phyloP scores from a whole-genome alignment of 2,797 vertebrate genomes.

The Phaenicophaeus curvirostris region DNA sequence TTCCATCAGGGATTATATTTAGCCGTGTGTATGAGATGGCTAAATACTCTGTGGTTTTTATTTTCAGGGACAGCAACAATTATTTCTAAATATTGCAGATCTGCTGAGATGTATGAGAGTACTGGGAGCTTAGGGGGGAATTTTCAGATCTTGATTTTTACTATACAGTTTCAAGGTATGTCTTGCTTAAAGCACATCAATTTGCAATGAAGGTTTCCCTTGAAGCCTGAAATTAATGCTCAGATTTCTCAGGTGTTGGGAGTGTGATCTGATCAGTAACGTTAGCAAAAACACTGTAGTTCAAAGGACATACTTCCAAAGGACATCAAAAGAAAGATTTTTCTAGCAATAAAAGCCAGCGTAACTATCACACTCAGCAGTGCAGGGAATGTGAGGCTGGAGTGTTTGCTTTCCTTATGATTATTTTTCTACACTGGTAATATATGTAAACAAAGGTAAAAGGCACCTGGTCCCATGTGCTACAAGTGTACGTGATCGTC shows the following conservation, averaged over 20 bases:
- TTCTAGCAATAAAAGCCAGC: background rate
- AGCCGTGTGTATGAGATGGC: background rate
- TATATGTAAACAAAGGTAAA: background rate
- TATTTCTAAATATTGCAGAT: background rate
- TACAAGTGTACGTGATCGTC: fast-evolving
- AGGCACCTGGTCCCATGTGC: background rate
- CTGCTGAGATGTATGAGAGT: background rate
- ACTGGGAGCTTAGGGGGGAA: background rate
- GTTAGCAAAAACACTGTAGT: background rate
- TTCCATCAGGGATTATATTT: slow-evolving; percentile 11
- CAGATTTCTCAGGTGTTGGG: fast-evolving
- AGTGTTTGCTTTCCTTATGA: background rate
- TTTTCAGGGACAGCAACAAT: background rate
- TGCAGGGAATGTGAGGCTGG: background rate
- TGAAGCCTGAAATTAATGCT: background rate
- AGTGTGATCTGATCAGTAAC: background rate
- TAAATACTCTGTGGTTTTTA: background rate
- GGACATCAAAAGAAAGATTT: background rate
- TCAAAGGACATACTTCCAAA: background rate
- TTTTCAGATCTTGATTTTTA: background rate
- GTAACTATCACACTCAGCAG: background rate
- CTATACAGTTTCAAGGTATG: background rate
- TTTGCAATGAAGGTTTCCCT: background rate
- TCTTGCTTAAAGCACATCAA: background rate
- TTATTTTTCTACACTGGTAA: background rate